phyloP scores from a whole-genome alignment of 2,113 vertebrate genomes.

The Penelope pileata region DNA sequence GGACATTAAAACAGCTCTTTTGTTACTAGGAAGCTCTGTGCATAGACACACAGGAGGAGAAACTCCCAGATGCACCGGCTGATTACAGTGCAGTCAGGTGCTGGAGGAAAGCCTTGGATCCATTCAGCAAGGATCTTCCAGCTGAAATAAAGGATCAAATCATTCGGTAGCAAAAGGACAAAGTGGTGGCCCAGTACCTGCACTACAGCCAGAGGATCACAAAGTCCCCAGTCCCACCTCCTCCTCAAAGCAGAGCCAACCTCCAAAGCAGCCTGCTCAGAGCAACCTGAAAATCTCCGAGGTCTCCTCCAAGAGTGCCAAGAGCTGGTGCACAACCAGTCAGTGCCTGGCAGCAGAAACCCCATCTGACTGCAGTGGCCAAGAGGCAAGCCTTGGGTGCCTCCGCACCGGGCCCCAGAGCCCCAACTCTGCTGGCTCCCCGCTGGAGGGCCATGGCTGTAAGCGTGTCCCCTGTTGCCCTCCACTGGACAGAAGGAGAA shows the following conservation, averaged over 20 bases:
- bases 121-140: not conserved
- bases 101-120: not conserved
- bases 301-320: not conserved
- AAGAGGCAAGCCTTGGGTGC: not conserved
- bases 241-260: not conserved
- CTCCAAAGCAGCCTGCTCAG: rapidly evolving
- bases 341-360: not conserved
- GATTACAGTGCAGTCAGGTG: not conserved
- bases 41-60: not conserved
- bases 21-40: not conserved
- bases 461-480: slow-evolving; percentile 36
- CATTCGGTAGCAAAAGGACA: not conserved
- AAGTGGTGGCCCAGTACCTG: not conserved
- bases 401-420: not conserved
- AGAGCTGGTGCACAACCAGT: not conserved
- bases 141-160: not conserved
- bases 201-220: rapidly evolving
- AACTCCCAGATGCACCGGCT: not conserved
- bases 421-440: not conserved
- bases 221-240: not conserved
- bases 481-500: slow-evolving; percentile 38
- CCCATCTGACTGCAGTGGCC: not conserved
- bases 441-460: not conserved
- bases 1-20: not conserved
- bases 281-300: not conserved